These are phyloP conservation scores for Hololepta plana DNA, from an alignment of 2,888 invertebrate species.

Conservation along the genomic window DNA sequence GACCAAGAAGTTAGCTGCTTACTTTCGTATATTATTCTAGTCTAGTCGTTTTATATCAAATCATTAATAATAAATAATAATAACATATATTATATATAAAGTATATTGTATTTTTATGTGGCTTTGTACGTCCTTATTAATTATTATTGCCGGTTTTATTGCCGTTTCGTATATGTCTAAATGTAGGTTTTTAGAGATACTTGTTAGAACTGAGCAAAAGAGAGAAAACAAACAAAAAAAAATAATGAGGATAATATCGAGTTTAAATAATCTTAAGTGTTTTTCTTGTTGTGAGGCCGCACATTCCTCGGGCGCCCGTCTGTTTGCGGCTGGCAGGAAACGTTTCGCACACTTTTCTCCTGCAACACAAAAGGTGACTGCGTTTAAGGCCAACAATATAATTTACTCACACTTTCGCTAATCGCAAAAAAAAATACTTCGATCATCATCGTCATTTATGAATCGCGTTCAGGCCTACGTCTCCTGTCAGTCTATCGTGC, in stretches of 20 bases:
- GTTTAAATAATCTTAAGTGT: constrained; percentile 25
- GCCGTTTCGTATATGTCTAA: constrained; percentile 12
- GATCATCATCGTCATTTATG: no score
- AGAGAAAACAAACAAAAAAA: no score
- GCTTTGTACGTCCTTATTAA: constrained; percentile 6
- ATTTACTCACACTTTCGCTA: no score
- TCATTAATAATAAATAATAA: constrained; percentile 7
- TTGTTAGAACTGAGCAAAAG: constrained; percentile 28
- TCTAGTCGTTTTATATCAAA: constrained; percentile 29
- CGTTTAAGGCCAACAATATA: no score
- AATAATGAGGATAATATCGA: no score
- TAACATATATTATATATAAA: no score
- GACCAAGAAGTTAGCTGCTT: constrained; percentile 24
- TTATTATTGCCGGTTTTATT: no score
- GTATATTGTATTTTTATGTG: constrained; percentile 3
- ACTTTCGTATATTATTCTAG: constrained; percentile 19
- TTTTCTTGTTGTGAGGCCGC: constrained; percentile 26
- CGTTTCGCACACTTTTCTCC: no score
- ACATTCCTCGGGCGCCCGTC: constrained; percentile 19
- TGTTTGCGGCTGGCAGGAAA: constrained; percentile 21
- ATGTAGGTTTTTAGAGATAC: constrained; percentile 17
- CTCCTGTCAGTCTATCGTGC: constrained; percentile 13
- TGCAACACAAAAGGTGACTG: no score
- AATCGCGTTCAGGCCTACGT: constrained; percentile 6
- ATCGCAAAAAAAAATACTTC: no score